Evolutionary conservation across 2,113 vertebrate genomes (phyloP).

Genomic region (Bufo gargarizans): DNA sequence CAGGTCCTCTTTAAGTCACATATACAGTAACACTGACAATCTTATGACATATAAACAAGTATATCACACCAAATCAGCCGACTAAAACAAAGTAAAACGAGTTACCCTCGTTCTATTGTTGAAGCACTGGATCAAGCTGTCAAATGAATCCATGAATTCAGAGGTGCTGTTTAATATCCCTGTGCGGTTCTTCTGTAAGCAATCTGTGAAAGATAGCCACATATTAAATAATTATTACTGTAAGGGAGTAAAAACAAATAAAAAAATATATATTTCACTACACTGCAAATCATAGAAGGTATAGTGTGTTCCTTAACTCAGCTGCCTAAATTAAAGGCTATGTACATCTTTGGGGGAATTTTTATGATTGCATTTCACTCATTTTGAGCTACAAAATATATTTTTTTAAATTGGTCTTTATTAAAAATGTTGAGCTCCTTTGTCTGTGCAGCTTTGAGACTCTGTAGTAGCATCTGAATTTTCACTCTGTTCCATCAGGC

Average conservation of each 20-base stretch:
- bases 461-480: too few species aligned
- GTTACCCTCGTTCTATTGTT: conserved; percentile 70
- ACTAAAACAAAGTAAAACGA: not conserved
- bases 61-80: not conserved
- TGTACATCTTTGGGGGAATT: too few species aligned
- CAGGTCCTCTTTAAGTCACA: too few species aligned
- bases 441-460: too few species aligned
- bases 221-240: not conserved
- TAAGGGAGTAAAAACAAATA: not conserved
- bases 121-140: conserved; percentile 87
- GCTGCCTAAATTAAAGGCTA: too few species aligned
- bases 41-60: not conserved
- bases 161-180: conserved; percentile 79
- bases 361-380: too few species aligned
- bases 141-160: conserved; percentile 79
- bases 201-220: conserved; percentile 69
- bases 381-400: too few species aligned
- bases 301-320: not conserved
- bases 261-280: not conserved
- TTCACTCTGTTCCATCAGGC: too few species aligned
- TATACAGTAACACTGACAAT: not conserved
- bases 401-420: too few species aligned
- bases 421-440: too few species aligned
- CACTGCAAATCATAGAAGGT: not conserved
- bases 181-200: conserved; percentile 71